phyloP scores from a whole-genome alignment of 2,888 invertebrate genomes.

The Oxycera nigricornis region DNA sequence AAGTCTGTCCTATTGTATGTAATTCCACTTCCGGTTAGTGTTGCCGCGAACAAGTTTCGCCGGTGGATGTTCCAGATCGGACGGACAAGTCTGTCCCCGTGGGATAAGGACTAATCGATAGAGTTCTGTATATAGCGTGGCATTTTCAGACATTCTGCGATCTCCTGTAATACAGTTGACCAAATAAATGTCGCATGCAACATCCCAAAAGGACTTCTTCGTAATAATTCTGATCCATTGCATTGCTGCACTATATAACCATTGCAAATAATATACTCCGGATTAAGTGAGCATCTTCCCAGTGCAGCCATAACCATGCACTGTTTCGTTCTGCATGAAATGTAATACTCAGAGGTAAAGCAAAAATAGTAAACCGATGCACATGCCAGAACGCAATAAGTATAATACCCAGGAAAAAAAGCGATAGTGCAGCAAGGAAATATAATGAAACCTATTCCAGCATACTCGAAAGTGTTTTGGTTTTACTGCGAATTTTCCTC shows the following conservation, averaged over 20 bases:
- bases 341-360: not conserved
- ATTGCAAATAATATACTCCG: not conserved
- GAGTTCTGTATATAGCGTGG: too few species aligned
- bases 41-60: not conserved
- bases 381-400: not conserved
- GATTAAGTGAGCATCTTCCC: not conserved
- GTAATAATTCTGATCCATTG: too few species aligned
- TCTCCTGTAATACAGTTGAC: too few species aligned
- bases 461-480: not conserved
- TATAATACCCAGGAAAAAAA: constrained; percentile 3
- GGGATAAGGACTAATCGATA: too few species aligned
- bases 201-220: too few species aligned
- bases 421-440: not conserved
- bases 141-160: too few species aligned
- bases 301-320: not conserved
- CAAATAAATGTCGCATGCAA: too few species aligned
- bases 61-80: not conserved
- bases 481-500: constrained; percentile 18
- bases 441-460: constrained; percentile 19
- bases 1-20: not conserved
- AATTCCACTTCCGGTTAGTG: not conserved
- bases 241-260: too few species aligned
- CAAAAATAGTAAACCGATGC: constrained; percentile 15
- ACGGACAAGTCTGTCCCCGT: too few species aligned
- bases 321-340: constrained; percentile 16